Base-by-base conservation (phyloP, 2,797 vertebrate species). In the Rhinella marina region DNA sequence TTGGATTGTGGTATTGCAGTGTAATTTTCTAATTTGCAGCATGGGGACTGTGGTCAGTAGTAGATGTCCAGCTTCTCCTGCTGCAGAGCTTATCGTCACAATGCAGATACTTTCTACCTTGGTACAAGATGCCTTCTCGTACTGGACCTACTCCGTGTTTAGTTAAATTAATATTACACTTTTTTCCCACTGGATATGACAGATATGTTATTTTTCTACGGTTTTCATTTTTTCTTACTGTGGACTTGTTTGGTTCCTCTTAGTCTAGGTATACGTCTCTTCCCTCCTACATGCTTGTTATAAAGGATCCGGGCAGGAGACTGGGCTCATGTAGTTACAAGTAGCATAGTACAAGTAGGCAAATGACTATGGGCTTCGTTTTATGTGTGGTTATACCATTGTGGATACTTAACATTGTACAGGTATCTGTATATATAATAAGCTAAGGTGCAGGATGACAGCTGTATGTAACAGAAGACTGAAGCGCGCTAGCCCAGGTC, bases 291-390 rank as follows among this genome's bases (percentile, higher is more conserved):
- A 92, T 29, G 59, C 91, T 88, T 92, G 92, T 90, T 94, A 92
- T 94, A 91, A 93, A 91, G 90, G 90, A 83, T 87, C 87, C 90
- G 83, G 86, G 90, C 84, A 91, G 82, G 25, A 90, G 83, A 87
- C 90, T 88, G 90, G 90, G 89, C 86, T 91, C 91, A 87, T 27
- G 87, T 92, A 90, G 88, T 84, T 94, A n/a, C n/a, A n/a, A n/a
- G n/a, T n/a, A 93, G 92, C 91, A 82, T 94, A 94, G 93, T 91
- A 90, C 32, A 92, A 91, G 54, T 86, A 89, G 84, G 56, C 79
- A 19, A 52, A 48, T 48, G 0, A 52, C 48, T 32, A 52, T 50
- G 13, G 27, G n/a, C 17, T 52, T 82, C 66, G 66, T 78, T 59
- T 27, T 88, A 50, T 81, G 62, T 88, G 52, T 79, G 52, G 41